These are phyloP conservation scores for Zingel zingel DNA, from an alignment of 2,113 vertebrate genomes.

Conservation along the genomic window DNA sequence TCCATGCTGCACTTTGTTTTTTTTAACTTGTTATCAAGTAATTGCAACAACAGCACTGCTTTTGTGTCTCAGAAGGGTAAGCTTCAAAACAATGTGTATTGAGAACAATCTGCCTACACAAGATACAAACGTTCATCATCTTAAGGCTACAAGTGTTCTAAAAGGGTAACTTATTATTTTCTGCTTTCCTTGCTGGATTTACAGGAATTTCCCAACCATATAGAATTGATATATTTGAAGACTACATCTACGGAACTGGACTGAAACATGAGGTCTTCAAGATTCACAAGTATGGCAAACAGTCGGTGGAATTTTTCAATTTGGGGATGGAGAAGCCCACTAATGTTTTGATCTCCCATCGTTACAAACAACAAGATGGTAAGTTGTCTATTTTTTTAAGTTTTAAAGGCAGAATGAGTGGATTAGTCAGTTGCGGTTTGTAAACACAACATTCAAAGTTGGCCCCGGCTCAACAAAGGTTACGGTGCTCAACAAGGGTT, in stretches of 20 bases:
- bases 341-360: conserved; percentile 92
- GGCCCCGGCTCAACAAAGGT: no score
- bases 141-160: conserved; percentile 3
- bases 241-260: conserved; percentile 96
- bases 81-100: conserved; percentile 13
- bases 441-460: no score
- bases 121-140: conserved; percentile 7
- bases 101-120: conserved; percentile 19
- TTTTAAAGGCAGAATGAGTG: background rate
- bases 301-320: conserved; percentile 87
- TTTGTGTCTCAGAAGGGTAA: conserved; percentile 21
- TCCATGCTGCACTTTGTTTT: conserved; percentile 24
- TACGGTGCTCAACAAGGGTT: no score
- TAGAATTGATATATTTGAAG: conserved; percentile 96
- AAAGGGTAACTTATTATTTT: conserved; percentile 7
- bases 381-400: conserved; percentile 53
- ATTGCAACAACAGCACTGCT: conserved; percentile 30
- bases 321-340: conserved; percentile 93
- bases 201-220: conserved; percentile 95
- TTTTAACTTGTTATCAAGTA: conserved; percentile 45
- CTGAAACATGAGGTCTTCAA: conserved; percentile 93
- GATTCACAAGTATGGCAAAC: conserved; percentile 94
- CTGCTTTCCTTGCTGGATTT: conserved; percentile 28
- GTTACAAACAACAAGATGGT: conserved; percentile 95
- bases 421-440: no score